Evolutionary conservation across 2,888 invertebrate species (phyloP).

Genomic region (Euzetes globulus): DNA sequence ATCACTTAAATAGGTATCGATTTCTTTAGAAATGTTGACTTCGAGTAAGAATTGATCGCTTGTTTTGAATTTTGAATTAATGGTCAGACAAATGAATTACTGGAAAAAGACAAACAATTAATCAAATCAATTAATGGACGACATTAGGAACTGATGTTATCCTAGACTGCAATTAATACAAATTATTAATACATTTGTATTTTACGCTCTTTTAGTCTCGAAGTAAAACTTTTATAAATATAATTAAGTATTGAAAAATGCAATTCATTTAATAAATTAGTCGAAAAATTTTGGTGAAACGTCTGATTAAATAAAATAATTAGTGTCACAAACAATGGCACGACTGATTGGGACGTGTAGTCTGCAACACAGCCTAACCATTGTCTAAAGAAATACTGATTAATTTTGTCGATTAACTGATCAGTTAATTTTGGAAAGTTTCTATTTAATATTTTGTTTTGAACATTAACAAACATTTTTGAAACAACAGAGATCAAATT

Average conservation of each 20-base stretch:
- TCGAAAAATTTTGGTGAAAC: neutral
- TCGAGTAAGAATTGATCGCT: too few relatives aligned
- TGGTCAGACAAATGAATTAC: neutral
- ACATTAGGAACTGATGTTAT: neutral
- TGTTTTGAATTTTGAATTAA: too few relatives aligned
- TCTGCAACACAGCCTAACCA: neutral
- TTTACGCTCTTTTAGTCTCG: neutral
- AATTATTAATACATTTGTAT: neutral
- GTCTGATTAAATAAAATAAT: neutral
- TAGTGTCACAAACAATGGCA: neutral
- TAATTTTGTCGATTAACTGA: neutral
- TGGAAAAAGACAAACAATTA: neutral
- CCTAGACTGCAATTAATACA: neutral
- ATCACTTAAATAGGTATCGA: too few relatives aligned
- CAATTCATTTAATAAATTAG: neutral
- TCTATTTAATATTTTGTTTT: too few relatives aligned
- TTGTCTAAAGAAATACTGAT: neutral
- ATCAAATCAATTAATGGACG: neutral
- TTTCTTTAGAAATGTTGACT: too few relatives aligned
- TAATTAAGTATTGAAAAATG: conserved; percentile 9
- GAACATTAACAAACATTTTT: too few relatives aligned
- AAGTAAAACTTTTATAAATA: neutral
- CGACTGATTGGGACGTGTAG: neutral
- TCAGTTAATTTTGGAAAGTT: too few relatives aligned
- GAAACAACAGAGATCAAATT: too few relatives aligned